These are phyloP conservation scores for Hirundo rustica DNA, from an alignment of 2,797 vertebrate genomes.

Conservation along the genomic window DNA sequence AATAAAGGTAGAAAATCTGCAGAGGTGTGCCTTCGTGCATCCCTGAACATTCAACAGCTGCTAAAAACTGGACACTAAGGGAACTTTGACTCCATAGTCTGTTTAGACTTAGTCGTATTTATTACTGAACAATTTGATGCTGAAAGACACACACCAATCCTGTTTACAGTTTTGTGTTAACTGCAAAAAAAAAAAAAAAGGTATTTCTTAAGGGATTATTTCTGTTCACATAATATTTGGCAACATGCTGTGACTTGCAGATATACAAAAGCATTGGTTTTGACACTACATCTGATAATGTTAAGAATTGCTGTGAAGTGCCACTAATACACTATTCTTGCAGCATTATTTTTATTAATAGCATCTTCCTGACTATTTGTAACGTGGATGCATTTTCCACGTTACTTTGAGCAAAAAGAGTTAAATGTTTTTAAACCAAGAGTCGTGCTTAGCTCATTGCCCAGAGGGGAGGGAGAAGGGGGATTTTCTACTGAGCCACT, in stretches of 20 bases:
- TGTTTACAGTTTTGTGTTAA: conserved; percentile 61
- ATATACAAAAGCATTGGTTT: conserved; percentile 7
- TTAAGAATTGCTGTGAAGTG: conserved; percentile 65
- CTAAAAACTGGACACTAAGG: conserved; percentile 75
- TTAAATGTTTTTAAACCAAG: conserved; percentile 38
- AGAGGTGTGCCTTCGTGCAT: conserved; percentile 83
- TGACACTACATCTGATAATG: conserved; percentile 64
- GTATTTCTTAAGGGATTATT: conserved; percentile 38
- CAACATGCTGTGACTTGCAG: conserved; percentile 52
- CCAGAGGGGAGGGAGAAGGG: conserved; percentile 41
- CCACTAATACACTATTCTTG: conserved; percentile 52
- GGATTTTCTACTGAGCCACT: conserved; percentile 47
- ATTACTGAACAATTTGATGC: conserved; percentile 77
- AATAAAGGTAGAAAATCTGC: conserved; percentile 72
- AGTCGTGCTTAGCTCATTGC: conserved; percentile 28
- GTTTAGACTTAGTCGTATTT: conserved; percentile 75
- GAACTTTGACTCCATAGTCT: conserved; percentile 66
- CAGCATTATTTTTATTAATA: conserved; percentile 56
- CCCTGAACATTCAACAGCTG: conserved; percentile 79
- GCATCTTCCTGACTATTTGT: conserved; percentile 46
- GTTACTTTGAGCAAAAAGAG: conserved; percentile 46
- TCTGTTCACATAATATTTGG: conserved; percentile 41
- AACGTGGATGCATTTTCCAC: not conserved
- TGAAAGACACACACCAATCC: conserved; percentile 68
- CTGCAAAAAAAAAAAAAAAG: conserved; percentile 14